Conservation (phyloP, 2,888 invertebrate species). For the Ecdyonurus torrentis region DNA sequence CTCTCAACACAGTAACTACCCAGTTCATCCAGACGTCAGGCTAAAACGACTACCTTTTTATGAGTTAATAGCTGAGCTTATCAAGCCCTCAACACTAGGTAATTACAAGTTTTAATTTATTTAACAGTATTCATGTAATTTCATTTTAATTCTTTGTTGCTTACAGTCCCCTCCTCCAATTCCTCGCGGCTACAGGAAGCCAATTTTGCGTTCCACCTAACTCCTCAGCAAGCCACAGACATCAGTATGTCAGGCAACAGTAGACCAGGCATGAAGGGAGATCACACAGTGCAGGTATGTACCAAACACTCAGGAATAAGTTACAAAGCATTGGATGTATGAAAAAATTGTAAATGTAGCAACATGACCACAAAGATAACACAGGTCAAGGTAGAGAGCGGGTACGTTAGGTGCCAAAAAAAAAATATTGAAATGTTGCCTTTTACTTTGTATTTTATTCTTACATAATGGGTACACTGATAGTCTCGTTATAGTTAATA, state of each 20-base stretch:
- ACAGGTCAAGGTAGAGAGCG: too few species aligned
- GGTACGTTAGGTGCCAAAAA: too few species aligned
- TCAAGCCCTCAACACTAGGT: constrained; percentile 75
- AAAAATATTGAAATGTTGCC: too few species aligned
- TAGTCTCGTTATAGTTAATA: too few species aligned
- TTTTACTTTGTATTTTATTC: too few species aligned
- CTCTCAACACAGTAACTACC: constrained; percentile 30
- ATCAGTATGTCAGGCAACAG: constrained; percentile 50
- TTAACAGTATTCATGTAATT: background rate
- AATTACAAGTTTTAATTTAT: constrained; percentile 7
- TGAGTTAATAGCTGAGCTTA: constrained; percentile 68
- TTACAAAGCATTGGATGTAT: too few species aligned
- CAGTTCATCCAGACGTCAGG: constrained; percentile 85
- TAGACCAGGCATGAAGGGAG: constrained; percentile 41
- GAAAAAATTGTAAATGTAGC: too few species aligned
- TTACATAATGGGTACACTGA: too few species aligned
- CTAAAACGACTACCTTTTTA: constrained; percentile 86
- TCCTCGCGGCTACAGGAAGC: constrained; percentile 60
- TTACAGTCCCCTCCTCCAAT: constrained; percentile 37
- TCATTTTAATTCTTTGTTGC: constrained; percentile 4
- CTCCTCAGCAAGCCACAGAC: constrained; percentile 83
- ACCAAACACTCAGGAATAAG: too few species aligned
- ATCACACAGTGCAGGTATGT: constrained; percentile 55
- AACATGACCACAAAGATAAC: too few species aligned
- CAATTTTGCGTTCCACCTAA: constrained; percentile 73